Conservation (phyloP, 2,797 vertebrate species). For the Hippopotamyrus pictus region DNA sequence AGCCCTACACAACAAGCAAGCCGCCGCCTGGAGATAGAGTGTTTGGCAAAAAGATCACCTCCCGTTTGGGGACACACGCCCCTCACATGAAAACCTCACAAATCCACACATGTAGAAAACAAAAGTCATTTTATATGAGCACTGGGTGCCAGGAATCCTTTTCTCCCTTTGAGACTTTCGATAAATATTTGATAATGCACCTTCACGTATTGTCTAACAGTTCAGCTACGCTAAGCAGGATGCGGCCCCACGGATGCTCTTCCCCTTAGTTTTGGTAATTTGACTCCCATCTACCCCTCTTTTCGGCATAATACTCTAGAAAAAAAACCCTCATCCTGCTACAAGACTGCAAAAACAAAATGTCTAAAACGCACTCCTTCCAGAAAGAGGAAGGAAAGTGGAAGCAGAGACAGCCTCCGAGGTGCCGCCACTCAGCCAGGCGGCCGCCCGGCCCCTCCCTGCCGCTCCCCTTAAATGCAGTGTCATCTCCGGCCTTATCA, state of each 20-base stretch:
- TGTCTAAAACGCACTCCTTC: background rate
- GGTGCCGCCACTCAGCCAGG: background rate
- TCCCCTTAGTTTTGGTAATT: background rate
- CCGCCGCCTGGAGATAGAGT: background rate
- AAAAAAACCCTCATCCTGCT: background rate
- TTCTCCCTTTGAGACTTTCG: background rate
- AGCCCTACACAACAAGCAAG: background rate
- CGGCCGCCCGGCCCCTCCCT: background rate
- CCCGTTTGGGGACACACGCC: background rate
- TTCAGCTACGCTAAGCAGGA: background rate
- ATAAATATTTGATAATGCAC: conserved; percentile 6
- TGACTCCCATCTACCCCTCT: background rate
- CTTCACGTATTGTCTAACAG: conserved; percentile 1
- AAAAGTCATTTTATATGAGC: background rate
- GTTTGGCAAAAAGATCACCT: background rate
- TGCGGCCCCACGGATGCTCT: background rate
- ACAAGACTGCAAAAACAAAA: background rate
- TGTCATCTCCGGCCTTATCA: background rate
- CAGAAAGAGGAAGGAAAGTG: background rate
- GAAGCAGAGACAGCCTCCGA: background rate
- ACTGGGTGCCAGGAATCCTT: background rate
- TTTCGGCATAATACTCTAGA: background rate
- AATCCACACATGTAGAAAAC: background rate
- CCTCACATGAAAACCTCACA: background rate
- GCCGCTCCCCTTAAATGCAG: background rate